These are phyloP conservation scores for Leptoteleia sp. DNA, from an alignment of 1,140 invertebrate genomes.

Conservation along the genomic window DNA sequence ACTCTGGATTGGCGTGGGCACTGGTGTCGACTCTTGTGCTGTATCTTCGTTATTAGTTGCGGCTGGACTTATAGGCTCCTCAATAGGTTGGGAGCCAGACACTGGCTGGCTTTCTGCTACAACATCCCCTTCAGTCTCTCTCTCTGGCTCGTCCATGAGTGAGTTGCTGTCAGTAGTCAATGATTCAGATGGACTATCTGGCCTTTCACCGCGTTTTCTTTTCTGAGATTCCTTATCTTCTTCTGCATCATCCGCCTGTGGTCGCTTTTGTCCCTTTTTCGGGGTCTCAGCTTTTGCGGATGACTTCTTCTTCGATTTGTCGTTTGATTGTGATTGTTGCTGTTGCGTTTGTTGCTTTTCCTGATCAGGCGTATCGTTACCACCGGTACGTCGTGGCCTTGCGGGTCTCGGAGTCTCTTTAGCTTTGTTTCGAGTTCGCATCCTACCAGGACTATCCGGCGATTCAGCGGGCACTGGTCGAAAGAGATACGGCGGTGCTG, in stretches of 20 bases:
- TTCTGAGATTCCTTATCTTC: conserved; percentile 87
- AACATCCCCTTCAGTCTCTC: conserved; percentile 78
- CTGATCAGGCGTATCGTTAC: conserved; percentile 88
- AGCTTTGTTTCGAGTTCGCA: conserved; percentile 92
- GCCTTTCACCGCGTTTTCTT: conserved; percentile 83
- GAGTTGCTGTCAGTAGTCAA: conserved; percentile 90
- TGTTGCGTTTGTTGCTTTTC: conserved; percentile 81
- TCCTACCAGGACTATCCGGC: conserved; percentile 91
- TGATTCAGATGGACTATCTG: conserved; percentile 89
- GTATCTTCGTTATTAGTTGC: conserved; percentile 77
- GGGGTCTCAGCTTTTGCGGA: conserved; percentile 85
- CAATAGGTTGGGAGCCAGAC: conserved; percentile 78
- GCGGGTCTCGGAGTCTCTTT: conserved; percentile 87
- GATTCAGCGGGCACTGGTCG: conserved; percentile 87
- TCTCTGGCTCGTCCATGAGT: conserved; percentile 88
- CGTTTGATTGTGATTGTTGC: conserved; percentile 71
- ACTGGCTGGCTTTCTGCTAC: conserved; percentile 82
- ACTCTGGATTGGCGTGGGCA: conserved; percentile 73
- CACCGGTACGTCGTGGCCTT: conserved; percentile 83
- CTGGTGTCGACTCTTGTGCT: conserved; percentile 72
- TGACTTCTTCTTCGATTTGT: conserved; percentile 85
- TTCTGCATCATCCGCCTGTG: conserved; percentile 84
- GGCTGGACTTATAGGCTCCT: conserved; percentile 72
- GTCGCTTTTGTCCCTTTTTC: conserved; percentile 88
- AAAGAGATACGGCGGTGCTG: conserved; percentile 86